Conservation (phyloP, 2,113 vertebrate species). For the Drymodes brunneopygia region DNA sequence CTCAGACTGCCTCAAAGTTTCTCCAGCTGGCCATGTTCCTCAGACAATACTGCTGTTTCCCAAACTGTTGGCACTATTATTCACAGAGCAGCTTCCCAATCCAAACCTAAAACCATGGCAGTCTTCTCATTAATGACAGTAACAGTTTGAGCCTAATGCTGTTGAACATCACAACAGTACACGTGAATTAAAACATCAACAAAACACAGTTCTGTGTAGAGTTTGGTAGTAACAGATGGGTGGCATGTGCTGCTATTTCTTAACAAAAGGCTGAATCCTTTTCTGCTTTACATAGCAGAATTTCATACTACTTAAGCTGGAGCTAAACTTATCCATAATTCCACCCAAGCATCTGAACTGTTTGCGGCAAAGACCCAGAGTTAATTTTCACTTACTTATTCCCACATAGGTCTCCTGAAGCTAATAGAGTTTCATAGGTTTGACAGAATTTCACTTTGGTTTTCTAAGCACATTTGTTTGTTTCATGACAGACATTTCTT, state of each 20-base stretch:
- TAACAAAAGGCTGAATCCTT: not conserved
- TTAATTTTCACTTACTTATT: not conserved
- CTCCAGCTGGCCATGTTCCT: conserved; percentile 8
- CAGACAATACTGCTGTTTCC: not conserved
- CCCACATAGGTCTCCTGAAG: not conserved
- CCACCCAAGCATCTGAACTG: not conserved
- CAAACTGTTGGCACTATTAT: not conserved
- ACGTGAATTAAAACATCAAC: not conserved
- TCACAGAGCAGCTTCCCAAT: not conserved
- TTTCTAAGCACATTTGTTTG: not conserved
- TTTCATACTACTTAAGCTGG: not conserved
- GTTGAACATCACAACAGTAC: not conserved
- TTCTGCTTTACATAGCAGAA: not conserved
- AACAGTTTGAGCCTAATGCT: not conserved
- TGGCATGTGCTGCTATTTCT: not conserved
- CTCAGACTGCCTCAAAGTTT: not conserved
- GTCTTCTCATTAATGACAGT: not conserved
- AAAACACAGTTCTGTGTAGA: not conserved
- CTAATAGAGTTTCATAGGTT: not conserved
- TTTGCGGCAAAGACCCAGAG: not conserved
- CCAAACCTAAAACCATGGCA: not conserved
- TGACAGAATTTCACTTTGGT: not conserved
- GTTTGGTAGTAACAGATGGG: not conserved
- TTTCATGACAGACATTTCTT: not conserved
- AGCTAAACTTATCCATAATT: not conserved